phyloP scores from a whole-genome alignment of 2,888 invertebrate genomes.

The Charanyca ferruginea region DNA sequence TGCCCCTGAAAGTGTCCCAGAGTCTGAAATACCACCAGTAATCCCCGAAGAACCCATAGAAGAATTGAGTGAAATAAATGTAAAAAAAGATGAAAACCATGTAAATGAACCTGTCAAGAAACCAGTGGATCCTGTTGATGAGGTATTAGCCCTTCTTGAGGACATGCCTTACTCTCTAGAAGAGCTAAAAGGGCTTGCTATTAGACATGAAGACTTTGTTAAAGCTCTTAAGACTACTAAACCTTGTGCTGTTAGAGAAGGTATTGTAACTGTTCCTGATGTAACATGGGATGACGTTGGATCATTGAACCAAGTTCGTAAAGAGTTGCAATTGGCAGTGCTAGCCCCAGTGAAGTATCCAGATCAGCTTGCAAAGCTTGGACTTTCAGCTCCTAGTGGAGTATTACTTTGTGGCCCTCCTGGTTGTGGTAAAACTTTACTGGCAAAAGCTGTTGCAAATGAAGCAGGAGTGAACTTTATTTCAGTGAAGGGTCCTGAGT shows the following conservation, averaged over 20 bases:
- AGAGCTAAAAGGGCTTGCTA: slow-evolving; percentile 92
- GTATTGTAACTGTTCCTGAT: slow-evolving; percentile 99
- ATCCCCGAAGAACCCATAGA: slow-evolving; percentile 67
- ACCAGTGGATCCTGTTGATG: slow-evolving; percentile 79
- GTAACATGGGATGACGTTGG: slow-evolving; percentile 99
- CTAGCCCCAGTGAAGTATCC: slow-evolving; percentile 97
- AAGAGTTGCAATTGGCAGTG: slow-evolving; percentile 97
- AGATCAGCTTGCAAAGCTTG: slow-evolving; percentile 94
- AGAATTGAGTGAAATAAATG: slow-evolving; percentile 61
- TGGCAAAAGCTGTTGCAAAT: slow-evolving; percentile 99
- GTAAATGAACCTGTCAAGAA: slow-evolving; percentile 62
- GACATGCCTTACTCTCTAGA: slow-evolving; percentile 92
- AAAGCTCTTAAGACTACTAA: slow-evolving; percentile 95
- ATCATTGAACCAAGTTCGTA: slow-evolving; percentile 96
- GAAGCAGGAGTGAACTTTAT: slow-evolving; percentile 99
- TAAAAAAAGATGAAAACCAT: slow-evolving; percentile 66
- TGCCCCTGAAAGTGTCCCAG: slow-evolving; percentile 64
- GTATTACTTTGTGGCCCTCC: slow-evolving; percentile 99
- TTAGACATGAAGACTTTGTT: slow-evolving; percentile 94
- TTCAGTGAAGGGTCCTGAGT: slow-evolving; percentile 99
- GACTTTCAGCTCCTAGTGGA: slow-evolving; percentile 96
- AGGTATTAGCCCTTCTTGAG: slow-evolving; percentile 93
- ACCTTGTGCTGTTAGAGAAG: slow-evolving; percentile 98
- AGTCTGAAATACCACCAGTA: slow-evolving; percentile 57
- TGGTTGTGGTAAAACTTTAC: slow-evolving; percentile 98